Base-by-base conservation (phyloP, 2,113 vertebrate genomes). In the Pseudonaja textilis region DNA sequence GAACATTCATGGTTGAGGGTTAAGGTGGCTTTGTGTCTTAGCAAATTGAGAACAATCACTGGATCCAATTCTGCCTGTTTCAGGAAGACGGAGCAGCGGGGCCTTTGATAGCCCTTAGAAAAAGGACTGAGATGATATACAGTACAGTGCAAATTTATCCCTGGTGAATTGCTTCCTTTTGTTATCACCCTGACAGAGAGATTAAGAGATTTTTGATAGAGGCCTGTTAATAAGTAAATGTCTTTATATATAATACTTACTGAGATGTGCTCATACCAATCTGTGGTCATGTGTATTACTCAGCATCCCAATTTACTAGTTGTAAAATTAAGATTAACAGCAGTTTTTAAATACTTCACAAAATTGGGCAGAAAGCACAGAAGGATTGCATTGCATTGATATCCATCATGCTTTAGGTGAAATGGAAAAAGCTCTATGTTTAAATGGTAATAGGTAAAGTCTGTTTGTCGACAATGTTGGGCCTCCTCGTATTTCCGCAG, bases 101-200 rank as follows among this genome's bases (percentile, higher is more conserved):
- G 34, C 74, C 74, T 22, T 81, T 81, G 39, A 39, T 81, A 81
- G 34, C 18, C 34, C 34, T 16, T 81, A 39, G 34, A 81, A 47
- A 81, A 81, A 6, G 18, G 34, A 39, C 34, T 81, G 34, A 39
- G 74, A 39, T 81, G 34, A 81, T 81, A 81, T 22, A 42, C 45
- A 91, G 45, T 91, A 10, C 23, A 6, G 0, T 69, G 5, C 64
- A 86, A n/a, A 29, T 85, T 92, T 88, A 59, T 69, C 14, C 85
- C 91, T 88, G 1, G 0, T 89, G 45, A 89, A 93, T 57, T 90
- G 89, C 89, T 96, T 96, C 95, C 95, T 92, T 93, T 94, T n/a
- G 4, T 55, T 47, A 64, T 93, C 56, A 22, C 39, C 61, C 55
- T 89, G 91, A 89, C 64, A 87, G 90, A 91, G 85, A 5, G 50